Evolutionary conservation across 1,140 invertebrate genomes (phyloP), one percentile per base, ranked within the genome.

Genomic region (Achatina immaculata): DNA sequence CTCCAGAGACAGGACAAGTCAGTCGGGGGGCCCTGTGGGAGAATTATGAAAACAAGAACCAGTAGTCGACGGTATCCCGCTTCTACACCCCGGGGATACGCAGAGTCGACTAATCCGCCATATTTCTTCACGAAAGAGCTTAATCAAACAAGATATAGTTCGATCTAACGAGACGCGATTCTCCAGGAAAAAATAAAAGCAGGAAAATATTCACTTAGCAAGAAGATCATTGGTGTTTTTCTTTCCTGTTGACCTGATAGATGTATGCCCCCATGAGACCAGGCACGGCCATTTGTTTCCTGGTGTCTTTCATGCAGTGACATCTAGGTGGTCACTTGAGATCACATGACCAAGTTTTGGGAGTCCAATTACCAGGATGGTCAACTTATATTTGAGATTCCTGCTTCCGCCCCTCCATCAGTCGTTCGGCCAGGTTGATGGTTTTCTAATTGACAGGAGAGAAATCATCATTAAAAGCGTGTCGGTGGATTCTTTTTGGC

Each of bases 101-200:
- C 51, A 11, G 4, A n/a, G 14, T 55, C 51, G 14, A n/a, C 51
- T 55, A 55, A 55, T 55, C 51, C 51, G 51, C 51, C 51, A 14
- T 55, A 11, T 55, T 55, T 6, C 14, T n/a, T 55, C 14, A 21
- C 51, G 21, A 24, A 55, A 55, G n/a, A 55, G 51, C 51, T 55
- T 55, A 55, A 55, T 55, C 51, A 55, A 55, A 55, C 51, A 55
- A 55, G 51, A 55, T 55, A 55, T 55, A 55, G 14, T 55, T 55
- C 51, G 14, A 4, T 55, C 51, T 55, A 55, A 55, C 51, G 51
- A 55, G 51, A 55, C 21, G 51, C 51, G n/a, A 55, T 55, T 14
- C 51, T 21, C 51, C n/a, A n/a, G n/a, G n/a, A n/a, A n/a, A n/a
- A n/a, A n/a, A n/a, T n/a, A n/a, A 21, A 55, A 55, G 21, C 14